Evolutionary conservation across 2,888 invertebrate species (phyloP).

Genomic region (Onchidella celtica): DNA sequence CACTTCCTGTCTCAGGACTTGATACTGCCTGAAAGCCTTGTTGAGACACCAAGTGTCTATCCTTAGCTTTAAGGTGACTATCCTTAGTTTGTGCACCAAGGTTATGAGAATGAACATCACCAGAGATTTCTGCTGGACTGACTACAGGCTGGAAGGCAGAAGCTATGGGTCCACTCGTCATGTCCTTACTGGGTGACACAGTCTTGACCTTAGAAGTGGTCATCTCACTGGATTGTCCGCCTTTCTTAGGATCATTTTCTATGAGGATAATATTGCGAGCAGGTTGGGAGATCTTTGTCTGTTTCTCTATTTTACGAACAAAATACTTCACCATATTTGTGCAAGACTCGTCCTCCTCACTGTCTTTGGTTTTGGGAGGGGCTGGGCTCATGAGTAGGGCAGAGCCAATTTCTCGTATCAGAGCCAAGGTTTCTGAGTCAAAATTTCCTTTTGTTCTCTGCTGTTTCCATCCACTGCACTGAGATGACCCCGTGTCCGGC

Average conservation of each 20-base stretch:
- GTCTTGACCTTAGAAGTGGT: background rate
- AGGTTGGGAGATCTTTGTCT: background rate
- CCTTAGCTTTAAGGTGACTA: background rate
- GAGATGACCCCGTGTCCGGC: background rate
- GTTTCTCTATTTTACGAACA: constrained; percentile 67
- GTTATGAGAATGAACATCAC: background rate
- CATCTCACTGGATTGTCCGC: background rate
- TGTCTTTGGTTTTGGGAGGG: constrained; percentile 44
- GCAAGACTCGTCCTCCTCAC: constrained; percentile 43
- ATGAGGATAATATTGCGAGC: background rate
- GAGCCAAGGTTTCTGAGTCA: constrained; percentile 64
- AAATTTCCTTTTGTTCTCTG: constrained; percentile 51
- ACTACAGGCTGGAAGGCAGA: background rate
- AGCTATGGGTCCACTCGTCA: background rate
- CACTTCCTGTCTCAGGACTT: background rate
- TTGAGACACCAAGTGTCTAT: background rate
- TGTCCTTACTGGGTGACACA: background rate
- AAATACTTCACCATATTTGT: constrained; percentile 63
- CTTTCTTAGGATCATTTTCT: background rate
- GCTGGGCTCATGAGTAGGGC: constrained; percentile 65
- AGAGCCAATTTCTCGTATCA: constrained; percentile 69
- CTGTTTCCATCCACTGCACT: background rate
- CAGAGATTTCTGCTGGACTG: background rate
- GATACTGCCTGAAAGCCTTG: background rate
- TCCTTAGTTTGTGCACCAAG: background rate